Evolutionary conservation across 1,140 invertebrate genomes (phyloP).

Genomic region (Wasmannia auropunctata): DNA sequence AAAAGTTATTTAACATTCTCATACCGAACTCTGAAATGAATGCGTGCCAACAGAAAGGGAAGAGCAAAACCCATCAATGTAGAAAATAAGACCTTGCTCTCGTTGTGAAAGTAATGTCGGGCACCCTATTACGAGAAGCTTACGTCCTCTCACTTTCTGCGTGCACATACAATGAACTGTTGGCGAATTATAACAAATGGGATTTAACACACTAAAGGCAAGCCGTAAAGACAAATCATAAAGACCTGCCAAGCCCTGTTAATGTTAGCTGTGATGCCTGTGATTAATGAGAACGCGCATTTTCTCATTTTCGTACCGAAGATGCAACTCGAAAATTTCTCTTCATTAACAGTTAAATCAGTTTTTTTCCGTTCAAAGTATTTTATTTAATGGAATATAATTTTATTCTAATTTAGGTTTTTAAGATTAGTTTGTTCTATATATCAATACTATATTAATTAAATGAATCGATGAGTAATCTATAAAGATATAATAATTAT

Average conservation of each 20-base stretch:
- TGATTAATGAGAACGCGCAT: background rate
- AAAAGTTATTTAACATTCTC: conserved; percentile 7
- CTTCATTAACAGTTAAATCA: background rate
- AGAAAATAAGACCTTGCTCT: conserved; percentile 70
- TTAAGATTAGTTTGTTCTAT: background rate
- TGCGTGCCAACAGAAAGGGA: background rate
- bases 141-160: conserved; percentile 69
- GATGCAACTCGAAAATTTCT: background rate
- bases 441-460: background rate
- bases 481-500: conserved; percentile 5
- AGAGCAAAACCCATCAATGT: conserved; percentile 25
- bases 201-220: conserved; percentile 46
- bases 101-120: conserved; percentile 67
- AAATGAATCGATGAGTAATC: background rate
- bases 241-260: background rate
- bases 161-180: conserved; percentile 52
- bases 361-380: background rate
- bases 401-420: background rate
- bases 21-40: background rate
- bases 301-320: background rate
- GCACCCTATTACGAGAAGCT: conserved; percentile 61
- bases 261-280: background rate
- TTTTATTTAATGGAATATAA: background rate
- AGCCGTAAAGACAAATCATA: background rate
- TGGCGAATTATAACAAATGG: conserved; percentile 59